Conservation (phyloP, 1,140 invertebrate genomes). For the Euschistus heros region DNA sequence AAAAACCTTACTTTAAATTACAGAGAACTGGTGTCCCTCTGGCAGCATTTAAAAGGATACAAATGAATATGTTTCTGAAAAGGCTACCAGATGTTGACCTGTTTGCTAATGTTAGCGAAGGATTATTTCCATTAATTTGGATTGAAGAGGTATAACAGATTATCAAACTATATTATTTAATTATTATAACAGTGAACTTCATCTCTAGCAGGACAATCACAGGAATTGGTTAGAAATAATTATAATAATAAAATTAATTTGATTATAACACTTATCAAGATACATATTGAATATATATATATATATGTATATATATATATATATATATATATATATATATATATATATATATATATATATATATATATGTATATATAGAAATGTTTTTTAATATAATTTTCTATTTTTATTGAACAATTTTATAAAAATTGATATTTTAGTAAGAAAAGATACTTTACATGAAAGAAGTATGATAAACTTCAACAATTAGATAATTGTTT, state of each 20-base stretch:
- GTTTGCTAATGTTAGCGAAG: slow-evolving; percentile 45
- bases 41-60: slow-evolving; percentile 51
- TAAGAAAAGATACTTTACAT: too few relatives aligned
- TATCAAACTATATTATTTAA: too few relatives aligned
- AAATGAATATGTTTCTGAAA: slow-evolving; percentile 54
- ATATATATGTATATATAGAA: too few relatives aligned
- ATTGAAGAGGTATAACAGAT: slow-evolving; percentile 48
- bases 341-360: slow-evolving; percentile 1
- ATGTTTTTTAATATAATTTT: too few relatives aligned
- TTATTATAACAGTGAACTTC: too few relatives aligned
- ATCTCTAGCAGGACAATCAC: too few relatives aligned
- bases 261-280: background rate
- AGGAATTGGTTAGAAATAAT: too few relatives aligned
- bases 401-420: too few relatives aligned
- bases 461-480: too few relatives aligned
- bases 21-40: slow-evolving; percentile 55
- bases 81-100: slow-evolving; percentile 50
- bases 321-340: slow-evolving; percentile 1
- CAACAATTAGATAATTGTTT: too few relatives aligned
- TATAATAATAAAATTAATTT: too few relatives aligned
- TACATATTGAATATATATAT: background rate
- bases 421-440: too few relatives aligned
- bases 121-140: slow-evolving; percentile 60
- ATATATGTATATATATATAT: background rate
- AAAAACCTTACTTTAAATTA: slow-evolving; percentile 1